A percentile compares a stretch with the other conserved stretches of the same genome.
Evolutionary conservation across 2,888 invertebrate species (phyloP).

Genomic region (Tupiocoris notatus): DNA sequence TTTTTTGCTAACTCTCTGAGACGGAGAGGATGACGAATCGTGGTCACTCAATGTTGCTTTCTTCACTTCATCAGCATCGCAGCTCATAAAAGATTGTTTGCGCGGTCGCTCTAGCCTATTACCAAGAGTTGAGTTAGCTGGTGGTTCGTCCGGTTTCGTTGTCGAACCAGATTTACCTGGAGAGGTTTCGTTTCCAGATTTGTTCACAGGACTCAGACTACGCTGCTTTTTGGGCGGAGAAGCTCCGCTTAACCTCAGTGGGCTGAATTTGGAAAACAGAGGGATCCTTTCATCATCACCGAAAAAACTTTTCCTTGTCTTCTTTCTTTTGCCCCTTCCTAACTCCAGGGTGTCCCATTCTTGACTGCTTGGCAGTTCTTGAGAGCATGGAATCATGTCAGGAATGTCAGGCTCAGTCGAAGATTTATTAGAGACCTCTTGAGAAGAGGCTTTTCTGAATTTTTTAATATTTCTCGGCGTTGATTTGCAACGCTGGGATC

Average conservation of each 20-base stretch:
- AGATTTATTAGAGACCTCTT: conserved; percentile 7
- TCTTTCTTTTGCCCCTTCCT: conserved; percentile 40
- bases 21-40: background rate
- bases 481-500: background rate
- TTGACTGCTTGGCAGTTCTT: background rate
- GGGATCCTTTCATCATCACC: conserved; percentile 34
- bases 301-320: conserved; percentile 24
- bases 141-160: too few relatives aligned
- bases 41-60: background rate
- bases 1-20: background rate
- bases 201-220: background rate
- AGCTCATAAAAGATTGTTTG: background rate
- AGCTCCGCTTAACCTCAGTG: too few relatives aligned
- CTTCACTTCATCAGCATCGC: background rate
- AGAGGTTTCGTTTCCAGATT: too few relatives aligned
- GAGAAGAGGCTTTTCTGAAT: conserved; percentile 39
- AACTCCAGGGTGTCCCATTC: conserved; percentile 27
- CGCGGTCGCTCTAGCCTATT: background rate
- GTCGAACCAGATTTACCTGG: too few relatives aligned
- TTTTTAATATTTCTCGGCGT: conserved; percentile 27
- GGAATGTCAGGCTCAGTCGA: background rate
- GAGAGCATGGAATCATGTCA: conserved; percentile 5
- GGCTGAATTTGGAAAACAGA: too few relatives aligned
- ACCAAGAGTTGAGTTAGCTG: too few relatives aligned
- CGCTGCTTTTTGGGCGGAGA: too few relatives aligned